Evolutionary conservation across 2,888 invertebrate genomes (phyloP), one percentile per base, ranked within the genome.

Genomic region (Adela reaumurella): DNA sequence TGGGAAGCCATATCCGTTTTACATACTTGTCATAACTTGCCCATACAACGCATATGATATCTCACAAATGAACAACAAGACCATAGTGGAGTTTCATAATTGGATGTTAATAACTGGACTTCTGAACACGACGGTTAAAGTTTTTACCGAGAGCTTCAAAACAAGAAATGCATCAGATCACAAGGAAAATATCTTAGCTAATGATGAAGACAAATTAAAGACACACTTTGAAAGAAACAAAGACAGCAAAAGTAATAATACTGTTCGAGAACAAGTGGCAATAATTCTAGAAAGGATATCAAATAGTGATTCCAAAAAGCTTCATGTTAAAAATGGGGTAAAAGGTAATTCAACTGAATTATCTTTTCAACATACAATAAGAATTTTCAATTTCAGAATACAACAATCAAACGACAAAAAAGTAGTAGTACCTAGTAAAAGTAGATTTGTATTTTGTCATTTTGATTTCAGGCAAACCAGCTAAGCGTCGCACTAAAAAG

Each of bases 1-100:
- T 11, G 57, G 55, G 46, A 59, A 56, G 24, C 57, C 57, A 42
- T 52, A 62, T 45, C 71, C 71, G 50, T 70, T 81, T 56, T 86
- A 81, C 62, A 66, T 83, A 49, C 55, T 86, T 42, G 81, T 84
- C 55, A 64, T 86, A 48, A 66, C 65, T 45, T 85, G 85, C 55
- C 81, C 84, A 1, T 64, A 71, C 45, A 62, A 63, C 54, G 79
- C 79, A 53, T 85, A 83, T 64, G 81, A 83, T 55, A 63, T 83
- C 1, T 71, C 65, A 50, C 63, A 70, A 51, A 74, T 74, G 43
- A 63, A 74, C 4, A 69, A 68, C 49, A 79, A 82, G 58, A 72
- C 74, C 28, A 56, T 68, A 28, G 58, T 85, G 28, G 83, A 84
- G 60, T 86, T 86, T 56, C 76, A 71, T 57, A 66, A 83, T 53